Base-by-base conservation (phyloP, 2,113 vertebrate genomes). In the Istiophorus platypterus region DNA sequence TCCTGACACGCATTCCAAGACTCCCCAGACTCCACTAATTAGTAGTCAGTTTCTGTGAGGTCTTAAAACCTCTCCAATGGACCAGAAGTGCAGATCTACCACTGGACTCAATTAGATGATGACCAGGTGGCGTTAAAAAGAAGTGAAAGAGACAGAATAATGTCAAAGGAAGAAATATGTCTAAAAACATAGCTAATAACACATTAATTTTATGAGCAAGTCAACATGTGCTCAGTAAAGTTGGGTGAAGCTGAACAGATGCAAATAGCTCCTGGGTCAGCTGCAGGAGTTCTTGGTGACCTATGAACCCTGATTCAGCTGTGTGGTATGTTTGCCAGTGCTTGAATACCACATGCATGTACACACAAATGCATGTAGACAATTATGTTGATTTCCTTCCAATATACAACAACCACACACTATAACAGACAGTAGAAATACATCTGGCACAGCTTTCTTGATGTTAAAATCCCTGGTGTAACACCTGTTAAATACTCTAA, bases 271-370 rank as follows among this genome's bases (percentile, higher is more conserved):
- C 24, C 0, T 4, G 47, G 70, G 56, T 79, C 24, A 34, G 17
- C 56, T 20, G 18, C 45, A 37, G 80, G 63, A 71, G 41, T 26
- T 29, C 15, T 52, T 15, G 3, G 12, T 62, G 74, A 90, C 81
- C 85, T 88, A 37, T 82, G 77, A 83, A 56, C 84, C 45, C 51
- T 7, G 11, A 27, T 49, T 79, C 22, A 74, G 57, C 20, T 62
- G 68, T 31, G 51, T 59, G 77, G 68, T 17, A 68, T 11, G 14
- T 41, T 13, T 5, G 37, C 29, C 31, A 57, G 17, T 56, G 66
- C 54, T 39, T 49, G 12, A 56, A 26, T 39, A 63, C 41, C 41
- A 3, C 5, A 39, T 11, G 39, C 62, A 26, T 54, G 57, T 22
- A 39, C 14, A 22, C 24, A 84, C 1, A 27, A 34, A 54, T n/a